Conservation (phyloP, 2,797 vertebrate genomes). For the Erethizon dorsatum region DNA sequence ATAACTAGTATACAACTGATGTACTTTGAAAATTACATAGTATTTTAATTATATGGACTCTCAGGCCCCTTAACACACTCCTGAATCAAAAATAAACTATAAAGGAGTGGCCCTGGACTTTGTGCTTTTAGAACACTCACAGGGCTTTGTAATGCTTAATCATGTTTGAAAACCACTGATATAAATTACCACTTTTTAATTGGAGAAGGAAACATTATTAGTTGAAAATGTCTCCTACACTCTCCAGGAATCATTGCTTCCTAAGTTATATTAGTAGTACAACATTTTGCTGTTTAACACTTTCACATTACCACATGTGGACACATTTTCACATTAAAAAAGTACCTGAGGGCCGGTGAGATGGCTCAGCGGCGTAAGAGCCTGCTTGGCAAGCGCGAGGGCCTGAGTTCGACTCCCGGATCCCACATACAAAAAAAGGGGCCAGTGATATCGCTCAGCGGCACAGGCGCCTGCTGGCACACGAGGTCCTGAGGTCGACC, state of each 20-base stretch:
- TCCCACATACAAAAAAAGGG: no score
- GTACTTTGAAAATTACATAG: background rate
- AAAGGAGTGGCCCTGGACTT: background rate
- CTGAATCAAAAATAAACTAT: background rate
- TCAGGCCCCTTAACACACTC: background rate
- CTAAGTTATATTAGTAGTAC: background rate
- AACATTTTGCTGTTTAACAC: background rate
- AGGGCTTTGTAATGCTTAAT: background rate
- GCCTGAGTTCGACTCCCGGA: no score
- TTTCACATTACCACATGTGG: background rate
- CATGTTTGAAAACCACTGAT: slow-evolving; percentile 18
- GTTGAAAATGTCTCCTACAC: background rate
- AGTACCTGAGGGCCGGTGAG: no score
- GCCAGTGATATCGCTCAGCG: no score
- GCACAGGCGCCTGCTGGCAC: no score
- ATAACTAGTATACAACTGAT: background rate
- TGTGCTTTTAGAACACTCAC: background rate
- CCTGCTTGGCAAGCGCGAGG: no score
- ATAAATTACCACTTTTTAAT: slow-evolving; percentile 17
- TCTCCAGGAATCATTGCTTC: background rate
- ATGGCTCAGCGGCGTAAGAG: no score
- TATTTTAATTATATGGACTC: background rate
- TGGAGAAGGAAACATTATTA: background rate
- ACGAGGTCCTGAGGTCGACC: no score
- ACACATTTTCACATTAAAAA: background rate